phyloP scores from a whole-genome alignment of 2,888 invertebrate species.

The Lithophane semibrunnea region DNA sequence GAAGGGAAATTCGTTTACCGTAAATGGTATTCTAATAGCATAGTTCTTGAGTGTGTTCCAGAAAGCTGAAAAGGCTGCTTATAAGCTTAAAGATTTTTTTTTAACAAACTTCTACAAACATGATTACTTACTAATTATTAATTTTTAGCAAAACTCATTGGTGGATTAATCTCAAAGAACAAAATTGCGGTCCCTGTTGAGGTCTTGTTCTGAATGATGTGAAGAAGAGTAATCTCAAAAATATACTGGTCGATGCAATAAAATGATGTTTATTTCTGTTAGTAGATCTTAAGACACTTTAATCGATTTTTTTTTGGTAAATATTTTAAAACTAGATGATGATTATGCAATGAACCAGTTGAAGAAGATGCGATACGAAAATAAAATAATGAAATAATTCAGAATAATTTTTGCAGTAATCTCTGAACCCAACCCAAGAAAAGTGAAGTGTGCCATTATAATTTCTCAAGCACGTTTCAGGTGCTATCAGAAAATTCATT shows the following conservation, averaged over 20 bases:
- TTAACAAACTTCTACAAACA: too few species aligned
- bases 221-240: neutral
- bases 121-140: neutral
- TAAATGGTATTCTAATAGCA: conserved; percentile 26
- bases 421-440: neutral
- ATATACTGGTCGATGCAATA: neutral
- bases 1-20: conserved; percentile 34
- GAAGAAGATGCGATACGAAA: neutral
- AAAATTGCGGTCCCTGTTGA: neutral
- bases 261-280: too few species aligned
- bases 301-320: too few species aligned
- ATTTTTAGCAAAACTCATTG: neutral
- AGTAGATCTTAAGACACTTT: too few species aligned
- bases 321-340: neutral
- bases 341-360: neutral
- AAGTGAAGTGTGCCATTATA: conserved; percentile 18
- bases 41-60: conserved; percentile 11
- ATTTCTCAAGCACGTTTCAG: conserved; percentile 19
- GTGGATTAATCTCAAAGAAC: neutral
- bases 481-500: conserved; percentile 45
- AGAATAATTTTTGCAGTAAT: neutral
- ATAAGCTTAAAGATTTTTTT: too few species aligned
- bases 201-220: neutral
- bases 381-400: neutral
- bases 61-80: neutral